phyloP scores from a whole-genome alignment of 2,113 vertebrate species.

The Trematomus loennbergii region DNA sequence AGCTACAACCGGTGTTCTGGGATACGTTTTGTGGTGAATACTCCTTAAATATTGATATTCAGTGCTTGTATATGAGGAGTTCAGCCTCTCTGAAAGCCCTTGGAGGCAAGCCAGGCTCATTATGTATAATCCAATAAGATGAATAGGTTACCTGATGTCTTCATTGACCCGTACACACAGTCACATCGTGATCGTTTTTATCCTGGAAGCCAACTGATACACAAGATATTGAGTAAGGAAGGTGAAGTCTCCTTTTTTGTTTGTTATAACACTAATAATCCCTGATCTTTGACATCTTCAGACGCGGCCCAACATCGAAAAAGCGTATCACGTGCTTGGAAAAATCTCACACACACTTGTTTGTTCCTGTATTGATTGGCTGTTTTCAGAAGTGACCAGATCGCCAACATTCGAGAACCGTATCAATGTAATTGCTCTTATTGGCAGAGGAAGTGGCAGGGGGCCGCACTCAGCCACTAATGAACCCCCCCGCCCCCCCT shows the following conservation, averaged over 20 bases:
- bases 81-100: neutral
- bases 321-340: too few species aligned
- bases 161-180: conserved; percentile 11
- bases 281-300: too few species aligned
- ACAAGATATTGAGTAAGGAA: neutral
- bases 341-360: neutral
- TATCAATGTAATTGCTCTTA: neutral
- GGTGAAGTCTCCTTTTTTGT: too few species aligned
- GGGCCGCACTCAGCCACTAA: neutral
- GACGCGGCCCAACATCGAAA: too few species aligned
- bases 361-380: neutral
- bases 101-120: neutral
- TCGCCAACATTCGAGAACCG: neutral
- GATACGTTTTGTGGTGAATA: neutral
- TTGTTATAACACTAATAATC: too few species aligned
- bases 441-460: neutral
- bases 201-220: neutral
- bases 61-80: neutral
- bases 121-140: neutral
- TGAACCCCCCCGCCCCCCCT: conserved; percentile 8
- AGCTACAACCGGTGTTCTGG: neutral
- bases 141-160: conserved; percentile 5
- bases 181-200: neutral
- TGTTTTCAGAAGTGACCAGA: neutral
- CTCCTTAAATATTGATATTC: neutral